phyloP scores from a whole-genome alignment of 2,888 invertebrate genomes.

The Augiades crinisus region DNA sequence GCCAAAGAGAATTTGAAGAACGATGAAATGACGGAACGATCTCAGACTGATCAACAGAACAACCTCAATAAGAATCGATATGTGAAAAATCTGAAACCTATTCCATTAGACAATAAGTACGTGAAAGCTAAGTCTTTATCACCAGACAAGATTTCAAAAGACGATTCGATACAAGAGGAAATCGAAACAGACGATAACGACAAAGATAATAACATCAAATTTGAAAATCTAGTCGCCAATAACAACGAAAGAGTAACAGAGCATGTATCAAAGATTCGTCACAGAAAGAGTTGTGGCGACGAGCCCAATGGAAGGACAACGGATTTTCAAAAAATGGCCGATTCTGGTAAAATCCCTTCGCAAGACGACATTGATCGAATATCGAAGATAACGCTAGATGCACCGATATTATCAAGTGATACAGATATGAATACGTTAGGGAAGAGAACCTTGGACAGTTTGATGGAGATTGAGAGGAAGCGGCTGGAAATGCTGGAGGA shows the following conservation, averaged over 20 bases:
- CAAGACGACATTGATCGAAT: slow-evolving; percentile 93
- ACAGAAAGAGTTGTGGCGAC: slow-evolving; percentile 74
- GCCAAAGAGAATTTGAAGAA: slow-evolving; percentile 40
- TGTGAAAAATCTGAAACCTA: slow-evolving; percentile 63
- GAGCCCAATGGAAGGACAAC: slow-evolving; percentile 54
- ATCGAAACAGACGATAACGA: slow-evolving; percentile 33
- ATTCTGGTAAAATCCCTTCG: slow-evolving; percentile 83
- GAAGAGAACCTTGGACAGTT: slow-evolving; percentile 90
- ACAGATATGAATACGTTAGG: slow-evolving; percentile 85
- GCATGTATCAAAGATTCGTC: slow-evolving; percentile 40
- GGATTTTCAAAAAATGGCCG: slow-evolving; percentile 60
- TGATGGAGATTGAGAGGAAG: slow-evolving; percentile 94
- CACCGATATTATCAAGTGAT: slow-evolving; percentile 87
- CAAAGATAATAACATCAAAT: slow-evolving; percentile 21
- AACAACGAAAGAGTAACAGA: slow-evolving; percentile 14
- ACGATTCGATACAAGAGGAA: slow-evolving; percentile 54
- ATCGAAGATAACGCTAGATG: slow-evolving; percentile 92
- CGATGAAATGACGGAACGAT: slow-evolving; percentile 45
- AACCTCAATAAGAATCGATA: slow-evolving; percentile 53
- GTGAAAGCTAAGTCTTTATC: slow-evolving; percentile 67
- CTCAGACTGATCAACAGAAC: slow-evolving; percentile 11
- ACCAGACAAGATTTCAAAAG: slow-evolving; percentile 58
- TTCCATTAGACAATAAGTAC: slow-evolving; percentile 64
- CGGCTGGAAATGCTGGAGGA: slow-evolving; percentile 92
- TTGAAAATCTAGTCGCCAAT: slow-evolving; percentile 9